These are phyloP conservation scores for Pelagia noctiluca DNA, from an alignment of 30 jellyfish, hydroid and myxozoan genomes.

Conservation along the genomic window DNA sequence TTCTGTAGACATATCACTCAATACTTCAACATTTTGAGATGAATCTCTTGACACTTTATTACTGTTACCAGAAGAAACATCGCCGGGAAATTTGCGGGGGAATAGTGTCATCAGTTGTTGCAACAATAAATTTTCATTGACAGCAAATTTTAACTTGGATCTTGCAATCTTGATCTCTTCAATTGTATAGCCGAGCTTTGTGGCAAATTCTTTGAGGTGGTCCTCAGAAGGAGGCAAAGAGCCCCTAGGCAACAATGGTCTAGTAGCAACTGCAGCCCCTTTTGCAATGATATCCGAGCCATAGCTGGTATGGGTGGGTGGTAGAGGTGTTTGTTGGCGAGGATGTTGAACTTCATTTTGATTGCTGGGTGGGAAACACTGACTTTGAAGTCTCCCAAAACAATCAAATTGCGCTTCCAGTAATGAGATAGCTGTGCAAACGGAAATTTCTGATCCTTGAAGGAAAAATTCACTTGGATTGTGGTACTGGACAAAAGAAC, in stretches of 20 bases:
- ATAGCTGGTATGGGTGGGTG: not conserved
- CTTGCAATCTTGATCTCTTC: conserved; percentile 60
- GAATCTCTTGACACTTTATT: conserved; percentile 45
- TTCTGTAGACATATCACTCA: not conserved
- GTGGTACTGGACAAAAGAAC: conserved; percentile 9
- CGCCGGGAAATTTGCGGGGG: conserved; percentile 28
- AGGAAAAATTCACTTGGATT: conserved; percentile 15
- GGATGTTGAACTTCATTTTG: not conserved
- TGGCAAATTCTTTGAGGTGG: conserved; percentile 62
- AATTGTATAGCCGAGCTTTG: conserved; percentile 76
- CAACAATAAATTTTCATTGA: conserved; percentile 69
- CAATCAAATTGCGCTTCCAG: not conserved
- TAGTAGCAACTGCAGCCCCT: not conserved
- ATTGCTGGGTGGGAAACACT: not conserved
- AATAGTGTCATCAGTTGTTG: conserved; percentile 56
- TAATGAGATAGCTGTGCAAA: conserved; percentile 23
- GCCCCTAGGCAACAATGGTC: not conserved
- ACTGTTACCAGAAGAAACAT: conserved; percentile 29
- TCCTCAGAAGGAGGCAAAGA: not conserved
- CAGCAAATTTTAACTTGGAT: conserved; percentile 25
- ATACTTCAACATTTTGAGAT: not conserved
- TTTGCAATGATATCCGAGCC: not conserved
- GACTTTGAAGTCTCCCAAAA: not conserved
- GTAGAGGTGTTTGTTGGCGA: not conserved
- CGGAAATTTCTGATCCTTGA: conserved; percentile 59